A percentile compares a stretch with the other conserved stretches of the same genome.
phyloP scores from a whole-genome alignment of 1,140 invertebrate species.

The Neomicropteryx cornuta region DNA sequence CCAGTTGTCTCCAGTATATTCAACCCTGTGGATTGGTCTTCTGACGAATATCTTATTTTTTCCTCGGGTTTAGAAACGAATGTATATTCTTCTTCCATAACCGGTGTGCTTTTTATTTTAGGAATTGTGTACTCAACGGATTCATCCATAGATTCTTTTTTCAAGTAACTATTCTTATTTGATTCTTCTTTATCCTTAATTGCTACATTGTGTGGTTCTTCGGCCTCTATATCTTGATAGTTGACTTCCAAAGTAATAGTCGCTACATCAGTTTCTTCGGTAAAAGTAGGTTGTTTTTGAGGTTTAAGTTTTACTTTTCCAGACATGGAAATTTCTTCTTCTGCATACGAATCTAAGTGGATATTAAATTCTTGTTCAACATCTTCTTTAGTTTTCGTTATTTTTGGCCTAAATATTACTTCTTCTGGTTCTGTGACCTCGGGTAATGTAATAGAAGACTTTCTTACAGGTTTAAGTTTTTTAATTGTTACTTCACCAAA shows the following conservation, averaged over 20 bases:
- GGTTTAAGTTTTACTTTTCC: conserved; percentile 71
- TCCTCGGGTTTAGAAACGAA: no score
- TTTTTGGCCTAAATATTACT: conserved; percentile 61
- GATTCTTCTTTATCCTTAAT: no score
- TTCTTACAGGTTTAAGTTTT: conserved; percentile 53
- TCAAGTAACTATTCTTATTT: no score
- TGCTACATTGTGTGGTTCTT: conserved; percentile 32
- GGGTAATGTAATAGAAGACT: conserved; percentile 46
- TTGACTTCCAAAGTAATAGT: no score
- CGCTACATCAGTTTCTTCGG: conserved; percentile 59
- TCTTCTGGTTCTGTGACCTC: conserved; percentile 61
- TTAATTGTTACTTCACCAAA: conserved; percentile 62
- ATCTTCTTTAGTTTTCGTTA: conserved; percentile 65
- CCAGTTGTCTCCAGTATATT: no score
- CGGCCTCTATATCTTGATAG: no score
- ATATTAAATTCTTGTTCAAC: conserved; percentile 81
- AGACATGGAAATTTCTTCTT: conserved; percentile 76
- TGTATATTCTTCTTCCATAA: no score
- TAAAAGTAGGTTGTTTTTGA: conserved; percentile 52
- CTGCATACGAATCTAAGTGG: conserved; percentile 68
- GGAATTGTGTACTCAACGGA: no score
- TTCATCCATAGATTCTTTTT: no score
- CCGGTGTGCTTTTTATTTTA: no score
- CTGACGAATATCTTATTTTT: no score
- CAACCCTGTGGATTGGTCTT: no score